phyloP scores from a whole-genome alignment of 2,113 vertebrate species.

The Nesogale talazaci region DNA sequence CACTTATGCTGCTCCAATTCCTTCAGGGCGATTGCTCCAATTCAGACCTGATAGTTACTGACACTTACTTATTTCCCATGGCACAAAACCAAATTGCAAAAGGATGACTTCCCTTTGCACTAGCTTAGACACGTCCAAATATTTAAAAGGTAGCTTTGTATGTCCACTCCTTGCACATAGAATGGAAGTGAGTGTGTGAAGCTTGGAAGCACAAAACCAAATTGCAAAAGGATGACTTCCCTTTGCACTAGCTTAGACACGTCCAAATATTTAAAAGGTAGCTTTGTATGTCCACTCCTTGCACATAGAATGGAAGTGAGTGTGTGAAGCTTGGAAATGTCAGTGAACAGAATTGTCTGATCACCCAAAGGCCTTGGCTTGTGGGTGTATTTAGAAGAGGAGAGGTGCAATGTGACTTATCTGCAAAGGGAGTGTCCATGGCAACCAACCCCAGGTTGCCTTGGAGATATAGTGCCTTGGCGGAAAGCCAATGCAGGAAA shows the following conservation, averaged over 20 bases:
- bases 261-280: slow-evolving; percentile 36
- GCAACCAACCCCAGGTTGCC: slow-evolving; percentile 74
- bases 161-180: not conserved
- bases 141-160: slow-evolving; percentile 28
- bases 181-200: not conserved
- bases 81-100: not conserved
- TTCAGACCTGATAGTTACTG: slow-evolving; percentile 22
- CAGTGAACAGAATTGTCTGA: slow-evolving; percentile 51
- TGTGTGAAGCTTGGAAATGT: slow-evolving; percentile 44
- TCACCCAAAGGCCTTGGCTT: slow-evolving; percentile 34
- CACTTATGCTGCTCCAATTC: not conserved
- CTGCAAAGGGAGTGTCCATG: slow-evolving; percentile 75
- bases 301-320: not conserved
- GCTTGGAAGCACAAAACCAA: not conserved
- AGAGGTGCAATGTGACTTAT: slow-evolving; percentile 56
- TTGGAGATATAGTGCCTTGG: slow-evolving; percentile 70
- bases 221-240: not conserved
- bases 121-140: not conserved
- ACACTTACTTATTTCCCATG: not conserved
- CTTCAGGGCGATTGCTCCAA: not conserved
- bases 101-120: not conserved
- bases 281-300: not conserved
- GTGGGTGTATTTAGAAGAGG: slow-evolving; percentile 38
- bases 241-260: not conserved
- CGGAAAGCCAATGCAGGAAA: slow-evolving; percentile 48